Evolutionary conservation across 2,888 invertebrate species (phyloP).

Genomic region (Melolontha melolontha): DNA sequence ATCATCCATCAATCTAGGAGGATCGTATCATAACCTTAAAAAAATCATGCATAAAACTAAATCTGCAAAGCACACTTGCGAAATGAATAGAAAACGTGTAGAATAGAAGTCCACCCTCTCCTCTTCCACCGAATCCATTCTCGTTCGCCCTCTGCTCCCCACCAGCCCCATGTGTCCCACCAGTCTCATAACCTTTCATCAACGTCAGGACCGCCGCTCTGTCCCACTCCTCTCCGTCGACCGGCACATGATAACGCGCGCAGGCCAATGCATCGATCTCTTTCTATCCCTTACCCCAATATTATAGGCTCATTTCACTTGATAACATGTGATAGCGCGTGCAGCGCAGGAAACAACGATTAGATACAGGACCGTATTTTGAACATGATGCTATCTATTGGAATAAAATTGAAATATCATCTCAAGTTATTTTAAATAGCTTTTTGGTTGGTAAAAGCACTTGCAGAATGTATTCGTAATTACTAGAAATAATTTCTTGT

Average conservation of each 20-base stretch:
- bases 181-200: constrained; percentile 30
- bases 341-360: constrained; percentile 16
- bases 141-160: neutral
- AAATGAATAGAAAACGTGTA: no score
- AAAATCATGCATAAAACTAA: no score
- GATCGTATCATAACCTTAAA: no score
- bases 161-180: constrained; percentile 1
- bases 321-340: constrained; percentile 32
- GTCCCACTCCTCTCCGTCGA: neutral
- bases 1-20: no score
- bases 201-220: constrained; percentile 13
- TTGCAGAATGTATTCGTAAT: no score
- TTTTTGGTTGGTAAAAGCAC: no score
- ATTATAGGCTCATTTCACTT: constrained; percentile 26
- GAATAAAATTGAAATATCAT: neutral
- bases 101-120: no score
- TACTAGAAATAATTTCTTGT: no score
- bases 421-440: no score
- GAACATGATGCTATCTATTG: neutral
- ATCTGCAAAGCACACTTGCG: no score
- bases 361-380: constrained; percentile 6
- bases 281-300: neutral
- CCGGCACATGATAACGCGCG: constrained; percentile 8
- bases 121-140: no score
- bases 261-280: constrained; percentile 30